Percentiles rank a stretch among this genome's conserved stretches.
Evolutionary conservation across 2,113 vertebrate genomes (phyloP).

Genomic region (Calypte anna): DNA sequence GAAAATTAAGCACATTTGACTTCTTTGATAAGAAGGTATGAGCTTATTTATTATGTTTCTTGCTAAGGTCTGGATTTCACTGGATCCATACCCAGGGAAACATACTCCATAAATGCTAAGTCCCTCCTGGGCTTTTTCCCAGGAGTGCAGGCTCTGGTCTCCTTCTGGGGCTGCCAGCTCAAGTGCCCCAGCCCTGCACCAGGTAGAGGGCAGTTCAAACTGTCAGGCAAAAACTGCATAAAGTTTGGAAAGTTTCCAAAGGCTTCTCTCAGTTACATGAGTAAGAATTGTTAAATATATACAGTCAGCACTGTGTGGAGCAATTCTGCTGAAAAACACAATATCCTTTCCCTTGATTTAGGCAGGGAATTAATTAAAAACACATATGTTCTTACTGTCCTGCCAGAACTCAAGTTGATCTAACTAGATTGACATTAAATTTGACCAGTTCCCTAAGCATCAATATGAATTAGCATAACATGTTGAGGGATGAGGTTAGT

Average conservation of each 20-base stretch:
- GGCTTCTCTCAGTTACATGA: neutral
- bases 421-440: slow-evolving; percentile 2
- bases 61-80: neutral
- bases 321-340: slow-evolving; percentile 63
- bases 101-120: neutral
- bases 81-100: accelerated
- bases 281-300: slow-evolving; percentile 32
- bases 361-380: slow-evolving; percentile 58
- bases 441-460: neutral
- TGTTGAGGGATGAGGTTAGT: neutral
- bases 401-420: slow-evolving; percentile 4
- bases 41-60: neutral
- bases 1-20: neutral
- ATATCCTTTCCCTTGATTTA: slow-evolving; percentile 33
- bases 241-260: slow-evolving; percentile 1
- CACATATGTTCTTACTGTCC: neutral
- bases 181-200: neutral
- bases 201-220: neutral
- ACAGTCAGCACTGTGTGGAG: slow-evolving; percentile 10
- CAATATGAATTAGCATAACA: neutral
- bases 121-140: neutral
- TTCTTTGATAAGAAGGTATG: neutral
- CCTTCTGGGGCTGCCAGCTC: neutral
- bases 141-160: neutral
- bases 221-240: neutral